Percentiles rank a stretch among this genome's conserved stretches.
Evolutionary conservation across 2,888 invertebrate genomes (phyloP).

Genomic region (Cheilosia vulpina): DNA sequence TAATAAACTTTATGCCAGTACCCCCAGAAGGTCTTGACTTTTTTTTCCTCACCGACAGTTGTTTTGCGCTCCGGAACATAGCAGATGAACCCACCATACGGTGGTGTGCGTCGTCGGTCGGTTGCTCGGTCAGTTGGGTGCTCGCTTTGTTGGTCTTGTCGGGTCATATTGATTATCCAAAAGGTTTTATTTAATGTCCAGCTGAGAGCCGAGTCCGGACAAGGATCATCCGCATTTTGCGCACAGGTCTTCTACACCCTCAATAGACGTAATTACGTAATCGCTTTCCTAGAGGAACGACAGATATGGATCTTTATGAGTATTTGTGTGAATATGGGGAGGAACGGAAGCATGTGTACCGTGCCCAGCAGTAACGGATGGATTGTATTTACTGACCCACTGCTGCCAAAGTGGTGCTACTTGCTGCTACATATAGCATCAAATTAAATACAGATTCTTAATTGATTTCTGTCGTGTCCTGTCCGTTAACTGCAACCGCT

Average conservation of each 20-base stretch:
- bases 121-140: slow-evolving; percentile 55
- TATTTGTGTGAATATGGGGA: background rate
- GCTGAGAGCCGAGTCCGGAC: slow-evolving; percentile 61
- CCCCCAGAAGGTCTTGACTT: background rate
- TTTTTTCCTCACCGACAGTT: slow-evolving; percentile 29
- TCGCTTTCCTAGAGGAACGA: slow-evolving; percentile 55
- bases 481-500: slow-evolving; percentile 51
- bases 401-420: slow-evolving; percentile 22
- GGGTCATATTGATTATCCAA: slow-evolving; percentile 71
- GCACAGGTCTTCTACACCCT: slow-evolving; percentile 43
- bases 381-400: slow-evolving; percentile 35
- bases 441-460: slow-evolving; percentile 43
- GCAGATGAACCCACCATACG: slow-evolving; percentile 61
- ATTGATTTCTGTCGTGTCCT: slow-evolving; percentile 67
- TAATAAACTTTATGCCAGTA: slow-evolving; percentile 54
- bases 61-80: slow-evolving; percentile 54
- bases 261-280: slow-evolving; percentile 67
- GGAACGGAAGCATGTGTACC: slow-evolving; percentile 34
- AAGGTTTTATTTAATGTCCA: slow-evolving; percentile 73
- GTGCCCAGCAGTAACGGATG: slow-evolving; percentile 1
- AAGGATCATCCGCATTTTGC: slow-evolving; percentile 54
- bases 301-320: slow-evolving; percentile 33
- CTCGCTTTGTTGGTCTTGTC: slow-evolving; percentile 27
- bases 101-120: slow-evolving; percentile 46
- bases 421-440: background rate